phyloP scores from a whole-genome alignment of 2,113 vertebrate species.

The Rhineura floridana region DNA sequence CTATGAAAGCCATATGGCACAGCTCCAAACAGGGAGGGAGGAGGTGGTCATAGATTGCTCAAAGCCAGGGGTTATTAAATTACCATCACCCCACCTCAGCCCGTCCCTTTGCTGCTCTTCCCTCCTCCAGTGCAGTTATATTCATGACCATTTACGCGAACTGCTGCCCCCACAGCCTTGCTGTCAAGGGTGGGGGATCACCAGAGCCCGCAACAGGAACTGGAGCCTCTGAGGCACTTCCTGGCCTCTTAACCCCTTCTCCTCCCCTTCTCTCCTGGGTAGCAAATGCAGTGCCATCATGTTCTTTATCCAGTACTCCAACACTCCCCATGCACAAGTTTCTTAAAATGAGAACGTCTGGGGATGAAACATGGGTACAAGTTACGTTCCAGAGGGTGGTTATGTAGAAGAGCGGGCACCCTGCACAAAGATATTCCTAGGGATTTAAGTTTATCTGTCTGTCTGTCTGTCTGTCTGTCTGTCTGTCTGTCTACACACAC shows the following conservation, averaged over 20 bases:
- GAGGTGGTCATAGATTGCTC: background rate
- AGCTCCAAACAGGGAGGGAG: background rate
- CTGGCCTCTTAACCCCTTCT: conserved; percentile 30
- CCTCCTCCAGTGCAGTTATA: background rate
- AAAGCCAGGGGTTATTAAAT: background rate
- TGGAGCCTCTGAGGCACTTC: conserved; percentile 27
- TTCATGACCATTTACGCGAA: background rate
- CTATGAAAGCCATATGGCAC: background rate
- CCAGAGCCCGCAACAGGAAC: conserved; percentile 5
- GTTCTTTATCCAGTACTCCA: background rate
- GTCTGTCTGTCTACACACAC: too few species aligned
- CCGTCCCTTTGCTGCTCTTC: background rate
- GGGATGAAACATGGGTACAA: background rate
- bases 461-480: too few species aligned
- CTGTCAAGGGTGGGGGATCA: background rate
- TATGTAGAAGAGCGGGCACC: background rate
- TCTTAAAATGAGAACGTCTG: background rate
- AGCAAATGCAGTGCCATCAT: background rate
- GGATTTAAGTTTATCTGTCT: background rate
- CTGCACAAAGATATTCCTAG: background rate
- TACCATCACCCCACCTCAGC: background rate
- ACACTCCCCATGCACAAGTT: background rate
- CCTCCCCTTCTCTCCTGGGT: background rate
- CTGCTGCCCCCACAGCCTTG: conserved; percentile 3
- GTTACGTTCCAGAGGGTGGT: background rate